These are phyloP conservation scores for Arnoldichthys spilopterus DNA, from an alignment of 2,797 vertebrate species.

Conservation along the genomic window DNA sequence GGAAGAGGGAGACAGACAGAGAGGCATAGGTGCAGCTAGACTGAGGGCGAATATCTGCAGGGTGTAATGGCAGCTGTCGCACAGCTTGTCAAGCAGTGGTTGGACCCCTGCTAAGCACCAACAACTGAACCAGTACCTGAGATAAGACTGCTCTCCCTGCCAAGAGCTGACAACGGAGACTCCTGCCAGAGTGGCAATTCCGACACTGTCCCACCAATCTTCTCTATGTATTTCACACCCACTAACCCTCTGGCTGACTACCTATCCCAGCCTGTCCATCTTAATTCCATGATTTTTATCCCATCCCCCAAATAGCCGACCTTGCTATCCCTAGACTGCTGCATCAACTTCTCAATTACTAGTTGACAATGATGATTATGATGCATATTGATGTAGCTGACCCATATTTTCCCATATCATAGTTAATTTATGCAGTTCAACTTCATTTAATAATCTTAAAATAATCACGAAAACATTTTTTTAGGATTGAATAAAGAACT, in stretches of 20 bases:
- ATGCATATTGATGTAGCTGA: too few relatives aligned
- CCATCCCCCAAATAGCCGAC: background rate
- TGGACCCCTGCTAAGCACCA: conserved; percentile 3
- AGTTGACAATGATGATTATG: too few relatives aligned
- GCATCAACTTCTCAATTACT: background rate
- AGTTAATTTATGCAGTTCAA: too few relatives aligned
- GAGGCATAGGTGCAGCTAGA: background rate
- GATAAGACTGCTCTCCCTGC: background rate
- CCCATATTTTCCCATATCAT: too few relatives aligned
- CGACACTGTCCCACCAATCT: background rate
- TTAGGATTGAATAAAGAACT: too few relatives aligned
- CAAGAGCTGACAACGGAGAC: background rate
- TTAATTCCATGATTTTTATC: too few relatives aligned
- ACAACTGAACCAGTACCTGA: background rate
- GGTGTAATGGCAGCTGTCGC: conserved; percentile 17
- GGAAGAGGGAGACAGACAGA: background rate
- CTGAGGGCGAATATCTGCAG: background rate
- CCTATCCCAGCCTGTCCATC: background rate
- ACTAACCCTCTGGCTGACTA: background rate
- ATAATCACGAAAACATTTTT: too few relatives aligned
- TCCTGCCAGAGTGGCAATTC: background rate
- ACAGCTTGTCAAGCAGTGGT: background rate
- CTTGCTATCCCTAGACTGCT: background rate
- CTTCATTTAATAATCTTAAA: too few relatives aligned
- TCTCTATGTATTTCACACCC: background rate